phyloP scores from a whole-genome alignment of 2,888 invertebrate species.

The Nymphalis c-album region DNA sequence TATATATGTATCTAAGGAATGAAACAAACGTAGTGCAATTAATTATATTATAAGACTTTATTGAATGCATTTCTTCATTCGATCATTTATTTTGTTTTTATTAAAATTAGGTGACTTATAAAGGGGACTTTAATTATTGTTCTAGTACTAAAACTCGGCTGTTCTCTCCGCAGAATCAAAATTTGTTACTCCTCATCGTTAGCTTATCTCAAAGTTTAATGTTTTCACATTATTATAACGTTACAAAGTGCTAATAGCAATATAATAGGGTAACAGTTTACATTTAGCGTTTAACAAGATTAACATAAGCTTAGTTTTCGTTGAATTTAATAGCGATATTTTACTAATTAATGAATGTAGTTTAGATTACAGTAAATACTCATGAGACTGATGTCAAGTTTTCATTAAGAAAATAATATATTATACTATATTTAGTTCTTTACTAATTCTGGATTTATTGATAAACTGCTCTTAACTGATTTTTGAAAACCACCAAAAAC shows the following conservation, averaged over 20 bases:
- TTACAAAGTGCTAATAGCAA: constrained; percentile 22
- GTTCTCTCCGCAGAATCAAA: constrained; percentile 57
- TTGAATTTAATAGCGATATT: constrained; percentile 4
- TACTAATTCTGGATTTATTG: neutral
- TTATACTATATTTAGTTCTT: neutral
- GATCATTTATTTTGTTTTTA: neutral
- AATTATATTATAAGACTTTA: too few relatives aligned
- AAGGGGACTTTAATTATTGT: neutral
- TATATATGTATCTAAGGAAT: too few relatives aligned
- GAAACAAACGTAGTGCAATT: too few relatives aligned
- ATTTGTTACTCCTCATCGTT: constrained; percentile 58
- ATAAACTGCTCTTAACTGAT: neutral
- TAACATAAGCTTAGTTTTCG: constrained; percentile 10
- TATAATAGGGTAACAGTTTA: constrained; percentile 13
- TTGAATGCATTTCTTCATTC: too few relatives aligned
- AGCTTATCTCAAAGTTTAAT: constrained; percentile 55
- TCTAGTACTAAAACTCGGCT: constrained; percentile 52
- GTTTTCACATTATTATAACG: constrained; percentile 28
- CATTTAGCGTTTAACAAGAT: constrained; percentile 17
- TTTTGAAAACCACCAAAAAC: too few relatives aligned
- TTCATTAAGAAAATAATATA: neutral
- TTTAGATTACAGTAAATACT: neutral
- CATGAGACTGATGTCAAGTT: neutral
- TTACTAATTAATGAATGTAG: constrained; percentile 5
- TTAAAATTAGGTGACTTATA: neutral